phyloP scores from a whole-genome alignment of 2,888 invertebrate genomes.

The Pachymerium ferrugineum region DNA sequence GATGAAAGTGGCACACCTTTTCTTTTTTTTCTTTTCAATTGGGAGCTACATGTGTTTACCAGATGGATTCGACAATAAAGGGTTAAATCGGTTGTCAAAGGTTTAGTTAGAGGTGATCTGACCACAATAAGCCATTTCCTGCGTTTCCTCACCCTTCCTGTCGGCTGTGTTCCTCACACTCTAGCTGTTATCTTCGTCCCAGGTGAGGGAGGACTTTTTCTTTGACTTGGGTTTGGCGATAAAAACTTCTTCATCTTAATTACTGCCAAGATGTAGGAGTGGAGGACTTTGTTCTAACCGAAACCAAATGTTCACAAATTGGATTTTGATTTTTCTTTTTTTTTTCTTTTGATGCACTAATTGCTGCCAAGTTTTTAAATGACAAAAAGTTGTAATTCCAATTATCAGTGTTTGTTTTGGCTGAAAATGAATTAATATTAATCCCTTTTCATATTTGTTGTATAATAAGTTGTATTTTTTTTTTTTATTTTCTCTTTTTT shows the following conservation, averaged over 20 bases:
- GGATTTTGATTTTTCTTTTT: slow-evolving; percentile 5
- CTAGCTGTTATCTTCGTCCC: background rate
- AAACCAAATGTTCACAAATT: slow-evolving; percentile 24
- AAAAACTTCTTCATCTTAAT: slow-evolving; percentile 2
- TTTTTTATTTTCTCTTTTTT: background rate
- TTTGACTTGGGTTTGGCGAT: background rate
- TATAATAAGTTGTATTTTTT: background rate
- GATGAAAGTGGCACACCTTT: slow-evolving; percentile 11
- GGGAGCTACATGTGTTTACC: slow-evolving; percentile 5
- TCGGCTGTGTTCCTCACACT: background rate
- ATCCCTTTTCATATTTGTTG: background rate
- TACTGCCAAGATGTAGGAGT: slow-evolving; percentile 15
- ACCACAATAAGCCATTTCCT: slow-evolving; percentile 21
- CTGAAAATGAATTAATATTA: background rate
- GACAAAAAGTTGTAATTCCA: slow-evolving; percentile 1
- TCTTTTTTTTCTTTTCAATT: background rate
- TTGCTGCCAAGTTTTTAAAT: background rate
- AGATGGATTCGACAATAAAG: slow-evolving; percentile 13
- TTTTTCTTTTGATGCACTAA: background rate
- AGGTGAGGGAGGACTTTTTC: background rate
- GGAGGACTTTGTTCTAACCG: slow-evolving; percentile 14
- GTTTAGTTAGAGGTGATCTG: background rate
- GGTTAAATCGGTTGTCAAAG: background rate
- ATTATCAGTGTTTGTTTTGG: slow-evolving; percentile 1
- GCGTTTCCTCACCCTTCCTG: background rate